phyloP scores from a whole-genome alignment of 2,797 vertebrate genomes.

The Prionace glauca region DNA sequence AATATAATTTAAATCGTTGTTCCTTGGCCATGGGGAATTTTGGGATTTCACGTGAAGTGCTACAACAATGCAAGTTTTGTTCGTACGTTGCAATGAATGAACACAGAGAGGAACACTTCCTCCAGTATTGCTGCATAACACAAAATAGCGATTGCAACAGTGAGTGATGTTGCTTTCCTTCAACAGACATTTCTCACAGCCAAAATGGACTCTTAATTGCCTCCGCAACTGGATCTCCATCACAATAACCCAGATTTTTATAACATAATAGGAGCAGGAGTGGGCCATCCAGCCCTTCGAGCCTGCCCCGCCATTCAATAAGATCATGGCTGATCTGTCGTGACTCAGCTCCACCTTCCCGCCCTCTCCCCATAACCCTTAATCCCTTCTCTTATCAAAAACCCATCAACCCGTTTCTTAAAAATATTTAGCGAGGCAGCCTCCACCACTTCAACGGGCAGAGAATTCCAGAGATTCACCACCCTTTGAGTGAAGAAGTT shows the following conservation, averaged over 20 bases:
- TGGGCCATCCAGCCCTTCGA: too few relatives aligned
- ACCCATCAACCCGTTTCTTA: too few relatives aligned
- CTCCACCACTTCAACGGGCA: too few relatives aligned
- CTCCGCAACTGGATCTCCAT: not conserved
- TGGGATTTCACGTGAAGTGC: not conserved
- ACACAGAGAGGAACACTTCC: not conserved
- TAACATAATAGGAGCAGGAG: too few relatives aligned
- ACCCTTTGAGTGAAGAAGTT: too few relatives aligned
- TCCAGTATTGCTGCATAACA: not conserved
- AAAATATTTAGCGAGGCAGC: too few relatives aligned
- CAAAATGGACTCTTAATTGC: not conserved
- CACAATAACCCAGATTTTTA: not conserved
- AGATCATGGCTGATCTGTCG: too few relatives aligned
- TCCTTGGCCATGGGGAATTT: not conserved
- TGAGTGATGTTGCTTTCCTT: not conserved
- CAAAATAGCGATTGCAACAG: not conserved
- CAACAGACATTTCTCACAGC: not conserved
- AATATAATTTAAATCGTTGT: not conserved
- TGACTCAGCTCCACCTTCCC: too few relatives aligned
- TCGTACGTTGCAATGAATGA: not conserved
- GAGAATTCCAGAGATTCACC: too few relatives aligned
- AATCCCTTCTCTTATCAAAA: too few relatives aligned
- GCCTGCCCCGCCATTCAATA: too few relatives aligned
- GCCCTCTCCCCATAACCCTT: too few relatives aligned
- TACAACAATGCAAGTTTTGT: not conserved